These are phyloP conservation scores for Drosophila dunni DNA, from an alignment of 1,140 invertebrate genomes.

Conservation along the genomic window DNA sequence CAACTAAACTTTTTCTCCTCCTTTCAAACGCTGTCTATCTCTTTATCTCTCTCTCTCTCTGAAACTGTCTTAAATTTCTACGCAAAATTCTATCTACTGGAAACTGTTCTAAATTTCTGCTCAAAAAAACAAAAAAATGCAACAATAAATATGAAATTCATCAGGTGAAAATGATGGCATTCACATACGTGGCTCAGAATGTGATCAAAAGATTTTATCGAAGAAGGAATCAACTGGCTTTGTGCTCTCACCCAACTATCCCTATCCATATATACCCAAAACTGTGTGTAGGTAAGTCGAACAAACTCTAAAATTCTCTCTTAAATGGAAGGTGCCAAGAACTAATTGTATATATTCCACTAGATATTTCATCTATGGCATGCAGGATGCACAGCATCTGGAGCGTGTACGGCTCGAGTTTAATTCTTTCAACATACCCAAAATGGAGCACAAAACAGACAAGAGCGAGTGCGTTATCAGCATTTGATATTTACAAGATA, in stretches of 20 bases:
- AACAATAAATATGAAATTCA: slow-evolving; percentile 50
- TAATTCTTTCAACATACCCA: slow-evolving; percentile 95
- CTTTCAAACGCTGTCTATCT: neutral
- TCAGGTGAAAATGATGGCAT: slow-evolving; percentile 91
- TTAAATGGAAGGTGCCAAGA: neutral
- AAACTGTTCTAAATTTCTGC: slow-evolving; percentile 46
- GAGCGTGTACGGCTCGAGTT: slow-evolving; percentile 96
- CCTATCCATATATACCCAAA: slow-evolving; percentile 96
- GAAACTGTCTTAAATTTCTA: slow-evolving; percentile 24
- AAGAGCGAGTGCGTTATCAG: slow-evolving; percentile 76
- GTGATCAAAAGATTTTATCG: slow-evolving; percentile 98
- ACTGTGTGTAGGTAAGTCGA: slow-evolving; percentile 92
- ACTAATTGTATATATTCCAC: neutral
- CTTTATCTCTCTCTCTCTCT: slow-evolving; percentile 6
- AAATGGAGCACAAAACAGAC: slow-evolving; percentile 87
- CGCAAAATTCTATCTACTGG: slow-evolving; percentile 32
- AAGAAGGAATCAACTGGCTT: slow-evolving; percentile 95
- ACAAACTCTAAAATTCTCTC: too few species aligned
- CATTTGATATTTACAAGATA: neutral
- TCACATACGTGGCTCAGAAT: slow-evolving; percentile 97
- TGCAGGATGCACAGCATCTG: slow-evolving; percentile 97
- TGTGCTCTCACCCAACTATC: slow-evolving; percentile 98
- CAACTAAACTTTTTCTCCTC: slow-evolving; percentile 25
- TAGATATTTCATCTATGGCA: slow-evolving; percentile 98
- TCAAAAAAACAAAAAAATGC: slow-evolving; percentile 36